Conservation (phyloP, 2,113 vertebrate species). For the Axis porcinus region DNA sequence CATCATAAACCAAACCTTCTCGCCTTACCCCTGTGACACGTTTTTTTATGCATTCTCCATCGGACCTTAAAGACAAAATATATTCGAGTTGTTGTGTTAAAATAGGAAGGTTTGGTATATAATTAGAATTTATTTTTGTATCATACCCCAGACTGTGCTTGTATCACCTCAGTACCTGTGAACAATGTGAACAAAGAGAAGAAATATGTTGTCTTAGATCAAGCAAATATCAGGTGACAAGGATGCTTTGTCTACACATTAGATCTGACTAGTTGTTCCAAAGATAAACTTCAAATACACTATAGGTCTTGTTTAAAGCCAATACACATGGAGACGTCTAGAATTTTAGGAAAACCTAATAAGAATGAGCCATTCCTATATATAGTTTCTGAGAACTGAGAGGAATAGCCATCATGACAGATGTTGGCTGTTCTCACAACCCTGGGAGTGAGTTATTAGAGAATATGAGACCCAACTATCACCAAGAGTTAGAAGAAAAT, state of each 20-base stretch:
- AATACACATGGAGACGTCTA: not conserved
- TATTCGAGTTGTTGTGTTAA: not conserved
- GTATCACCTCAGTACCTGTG: rapidly evolving
- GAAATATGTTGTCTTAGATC: not conserved
- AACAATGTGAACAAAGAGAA: not conserved
- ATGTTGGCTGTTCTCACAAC: not conserved
- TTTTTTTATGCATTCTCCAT: not conserved
- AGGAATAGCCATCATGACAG: not conserved
- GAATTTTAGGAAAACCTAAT: not conserved
- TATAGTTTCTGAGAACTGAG: not conserved
- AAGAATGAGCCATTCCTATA: not conserved
- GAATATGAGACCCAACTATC: not conserved
- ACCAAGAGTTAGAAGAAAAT: not conserved
- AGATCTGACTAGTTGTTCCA: not conserved
- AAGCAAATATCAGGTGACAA: not conserved
- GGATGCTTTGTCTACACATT: not conserved
- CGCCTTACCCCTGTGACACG: rapidly evolving
- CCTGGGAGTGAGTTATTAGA: not conserved
- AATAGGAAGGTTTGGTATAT: not conserved
- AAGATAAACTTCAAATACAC: not conserved
- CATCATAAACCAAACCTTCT: rapidly evolving
- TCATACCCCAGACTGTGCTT: not conserved
- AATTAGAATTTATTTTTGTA: not conserved
- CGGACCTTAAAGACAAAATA: not conserved
- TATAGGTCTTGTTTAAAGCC: not conserved